A percentile compares a stretch with the other conserved stretches of the same genome.
phyloP scores from a whole-genome alignment of 1,140 invertebrate species.

The Chrysoperla carnea region DNA sequence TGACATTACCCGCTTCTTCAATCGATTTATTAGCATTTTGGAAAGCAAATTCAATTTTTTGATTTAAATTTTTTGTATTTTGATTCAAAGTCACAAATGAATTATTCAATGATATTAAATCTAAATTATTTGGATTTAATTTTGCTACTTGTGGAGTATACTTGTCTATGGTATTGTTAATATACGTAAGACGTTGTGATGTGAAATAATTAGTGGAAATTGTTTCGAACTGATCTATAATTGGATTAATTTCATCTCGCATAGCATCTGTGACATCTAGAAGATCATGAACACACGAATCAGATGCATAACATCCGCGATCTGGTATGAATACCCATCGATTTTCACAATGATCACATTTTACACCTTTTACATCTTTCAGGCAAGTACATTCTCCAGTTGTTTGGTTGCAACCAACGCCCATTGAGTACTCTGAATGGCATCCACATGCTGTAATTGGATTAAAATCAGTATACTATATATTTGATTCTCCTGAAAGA shows the following conservation, averaged over 20 bases:
- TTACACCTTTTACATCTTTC: slow-evolving; percentile 85
- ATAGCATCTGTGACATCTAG: slow-evolving; percentile 75
- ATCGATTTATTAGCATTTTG: slow-evolving; percentile 17
- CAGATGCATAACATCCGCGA: slow-evolving; percentile 64
- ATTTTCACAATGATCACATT: slow-evolving; percentile 85
- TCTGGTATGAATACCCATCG: slow-evolving; percentile 55
- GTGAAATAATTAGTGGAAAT: slow-evolving; percentile 63
- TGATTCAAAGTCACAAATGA: slow-evolving; percentile 36
- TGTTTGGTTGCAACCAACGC: slow-evolving; percentile 68
- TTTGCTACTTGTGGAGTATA: slow-evolving; percentile 43
- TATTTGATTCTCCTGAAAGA: too few species aligned
- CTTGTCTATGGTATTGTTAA: slow-evolving; percentile 46
- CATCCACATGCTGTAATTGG: slow-evolving; percentile 56
- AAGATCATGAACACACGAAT: slow-evolving; percentile 73
- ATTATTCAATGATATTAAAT: slow-evolving; percentile 37
- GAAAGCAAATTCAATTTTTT: slow-evolving; percentile 20
- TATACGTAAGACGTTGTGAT: slow-evolving; percentile 48
- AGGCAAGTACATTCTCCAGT: slow-evolving; percentile 91
- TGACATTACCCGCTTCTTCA: slow-evolving; percentile 29
- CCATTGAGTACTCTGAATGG: slow-evolving; percentile 72
- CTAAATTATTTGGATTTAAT: slow-evolving; percentile 43
- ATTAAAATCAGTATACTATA: too few species aligned
- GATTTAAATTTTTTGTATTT: slow-evolving; percentile 32
- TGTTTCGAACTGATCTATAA: slow-evolving; percentile 49
- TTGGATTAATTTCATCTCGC: slow-evolving; percentile 36